A percentile compares a stretch with the other conserved stretches of the same genome.
Evolutionary conservation across 2,113 vertebrate genomes (phyloP).

Genomic region (Semnornis frantzii): DNA sequence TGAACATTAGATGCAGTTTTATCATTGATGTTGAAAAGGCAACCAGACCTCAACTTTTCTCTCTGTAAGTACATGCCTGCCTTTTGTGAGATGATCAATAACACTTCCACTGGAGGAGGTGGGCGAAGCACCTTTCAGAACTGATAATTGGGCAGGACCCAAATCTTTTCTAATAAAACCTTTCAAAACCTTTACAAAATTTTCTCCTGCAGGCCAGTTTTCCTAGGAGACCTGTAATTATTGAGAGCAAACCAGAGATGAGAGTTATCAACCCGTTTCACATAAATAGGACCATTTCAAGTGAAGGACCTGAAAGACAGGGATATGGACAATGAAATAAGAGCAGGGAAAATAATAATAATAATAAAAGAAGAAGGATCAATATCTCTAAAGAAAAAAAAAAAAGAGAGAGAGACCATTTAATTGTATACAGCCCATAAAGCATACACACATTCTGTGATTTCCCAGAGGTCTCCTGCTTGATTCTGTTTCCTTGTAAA

Average conservation of each 20-base stretch:
- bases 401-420: constrained; percentile 2
- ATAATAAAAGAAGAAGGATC: constrained; percentile 55
- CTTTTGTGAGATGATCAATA: constrained; percentile 73
- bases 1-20: constrained; percentile 55
- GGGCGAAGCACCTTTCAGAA: constrained; percentile 70
- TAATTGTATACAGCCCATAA: constrained; percentile 72
- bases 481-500: constrained; percentile 48
- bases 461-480: constrained; percentile 67
- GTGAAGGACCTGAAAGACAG: not conserved
- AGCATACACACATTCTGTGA: constrained; percentile 66
- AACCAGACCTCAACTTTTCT: constrained; percentile 21
- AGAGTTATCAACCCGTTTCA: constrained; percentile 37
- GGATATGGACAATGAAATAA: constrained; percentile 45
- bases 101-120: constrained; percentile 54
- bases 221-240: constrained; percentile 74
- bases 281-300: constrained; percentile 25
- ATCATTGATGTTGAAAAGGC: constrained; percentile 60
- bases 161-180: constrained; percentile 72
- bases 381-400: constrained; percentile 34
- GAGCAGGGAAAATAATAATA: not conserved
- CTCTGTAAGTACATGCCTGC: constrained; percentile 3
- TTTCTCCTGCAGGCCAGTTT: constrained; percentile 54
- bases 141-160: constrained; percentile 69
- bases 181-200: constrained; percentile 71
- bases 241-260: constrained; percentile 36